Conservation (phyloP, 1,140 invertebrate genomes). For the Cydia splendana region DNA sequence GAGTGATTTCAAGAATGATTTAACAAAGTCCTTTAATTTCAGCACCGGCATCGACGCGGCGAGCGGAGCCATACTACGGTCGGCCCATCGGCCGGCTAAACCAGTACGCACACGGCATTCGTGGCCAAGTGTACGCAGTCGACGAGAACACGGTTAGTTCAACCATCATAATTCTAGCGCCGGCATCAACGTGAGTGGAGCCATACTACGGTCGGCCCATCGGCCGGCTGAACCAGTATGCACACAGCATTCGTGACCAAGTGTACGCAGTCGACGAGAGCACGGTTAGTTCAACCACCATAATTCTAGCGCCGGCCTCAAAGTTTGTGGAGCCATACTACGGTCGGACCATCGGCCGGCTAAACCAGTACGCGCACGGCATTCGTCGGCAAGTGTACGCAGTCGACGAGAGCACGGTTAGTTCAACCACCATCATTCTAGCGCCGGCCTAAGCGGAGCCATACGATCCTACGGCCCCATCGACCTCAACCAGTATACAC, state of each 20-base stretch:
- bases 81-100: slow-evolving; percentile 85
- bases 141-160: slow-evolving; percentile 86
- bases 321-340: slow-evolving; percentile 84
- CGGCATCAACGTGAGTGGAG: slow-evolving; percentile 70
- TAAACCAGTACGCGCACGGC: slow-evolving; percentile 86
- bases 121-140: slow-evolving; percentile 90
- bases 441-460: slow-evolving; percentile 75
- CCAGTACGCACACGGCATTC: slow-evolving; percentile 87
- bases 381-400: slow-evolving; percentile 90
- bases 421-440: slow-evolving; percentile 34
- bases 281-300: slow-evolving; percentile 70
- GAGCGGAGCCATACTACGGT: slow-evolving; percentile 87
- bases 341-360: slow-evolving; percentile 86
- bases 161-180: slow-evolving; percentile 38
- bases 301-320: slow-evolving; percentile 42
- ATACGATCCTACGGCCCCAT: slow-evolving; percentile 90
- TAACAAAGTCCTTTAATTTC: slow-evolving; percentile 31
- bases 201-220: slow-evolving; percentile 89
- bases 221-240: slow-evolving; percentile 84
- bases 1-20: too few species aligned
- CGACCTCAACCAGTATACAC: slow-evolving; percentile 85
- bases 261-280: slow-evolving; percentile 93
- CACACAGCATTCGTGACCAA: slow-evolving; percentile 87
- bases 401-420: slow-evolving; percentile 89
- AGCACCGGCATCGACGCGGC: slow-evolving; percentile 54